Conservation (phyloP, 2,113 vertebrate species). For the Oceanites oceanicus region DNA sequence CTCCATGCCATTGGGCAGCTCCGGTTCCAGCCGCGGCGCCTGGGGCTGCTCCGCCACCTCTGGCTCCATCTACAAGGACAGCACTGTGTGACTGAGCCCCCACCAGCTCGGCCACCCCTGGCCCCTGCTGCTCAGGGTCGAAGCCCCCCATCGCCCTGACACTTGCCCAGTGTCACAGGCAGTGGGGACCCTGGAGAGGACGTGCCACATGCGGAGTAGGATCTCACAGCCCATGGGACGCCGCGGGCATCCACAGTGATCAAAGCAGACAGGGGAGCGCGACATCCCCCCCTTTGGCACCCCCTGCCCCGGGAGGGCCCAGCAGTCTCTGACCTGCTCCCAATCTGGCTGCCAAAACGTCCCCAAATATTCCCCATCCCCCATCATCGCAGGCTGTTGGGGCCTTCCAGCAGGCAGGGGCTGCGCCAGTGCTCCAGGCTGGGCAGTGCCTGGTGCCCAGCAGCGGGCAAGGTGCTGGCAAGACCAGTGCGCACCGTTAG, state of each 20-base stretch:
- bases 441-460: neutral
- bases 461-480: neutral
- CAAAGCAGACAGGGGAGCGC: neutral
- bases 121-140: neutral
- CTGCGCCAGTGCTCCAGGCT: neutral
- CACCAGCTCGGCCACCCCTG: accelerated
- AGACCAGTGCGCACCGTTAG: neutral
- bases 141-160: neutral
- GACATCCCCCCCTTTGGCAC: neutral
- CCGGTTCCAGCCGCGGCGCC: constrained; percentile 33
- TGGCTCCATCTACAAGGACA: constrained; percentile 78
- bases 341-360: neutral
- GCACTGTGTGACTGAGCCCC: accelerated
- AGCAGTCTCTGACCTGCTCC: neutral
- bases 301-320: neutral
- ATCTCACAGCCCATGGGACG: neutral
- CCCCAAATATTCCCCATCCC: neutral
- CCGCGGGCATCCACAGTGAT: accelerated
- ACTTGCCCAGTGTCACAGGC: neutral
- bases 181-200: neutral
- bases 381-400: neutral
- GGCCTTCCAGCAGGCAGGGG: neutral
- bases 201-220: accelerated
- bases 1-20: constrained; percentile 76
- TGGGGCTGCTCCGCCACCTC: constrained; percentile 74